A percentile compares a stretch with the other conserved stretches of the same genome.
Conservation (phyloP, 2,888 invertebrate species). For the Pyrrhosoma nymphula region DNA sequence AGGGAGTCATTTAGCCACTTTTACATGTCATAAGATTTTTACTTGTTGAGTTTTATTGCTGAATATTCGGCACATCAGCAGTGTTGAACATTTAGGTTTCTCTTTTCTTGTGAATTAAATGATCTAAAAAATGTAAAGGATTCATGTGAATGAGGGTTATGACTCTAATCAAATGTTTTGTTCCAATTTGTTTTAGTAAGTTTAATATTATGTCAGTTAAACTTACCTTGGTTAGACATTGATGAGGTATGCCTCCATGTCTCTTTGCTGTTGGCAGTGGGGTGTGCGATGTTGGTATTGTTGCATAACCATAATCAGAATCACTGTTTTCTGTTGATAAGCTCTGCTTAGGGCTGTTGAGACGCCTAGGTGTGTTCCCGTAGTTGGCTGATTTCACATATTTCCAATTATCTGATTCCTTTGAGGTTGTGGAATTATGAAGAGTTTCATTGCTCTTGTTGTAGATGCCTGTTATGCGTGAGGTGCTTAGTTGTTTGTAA, state of each 20-base stretch:
- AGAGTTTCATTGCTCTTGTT: neutral
- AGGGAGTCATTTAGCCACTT: too few relatives aligned
- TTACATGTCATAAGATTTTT: too few relatives aligned
- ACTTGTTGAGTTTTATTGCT: too few relatives aligned
- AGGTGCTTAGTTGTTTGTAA: neutral
- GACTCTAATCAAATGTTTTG: too few relatives aligned
- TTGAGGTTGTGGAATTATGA: neutral
- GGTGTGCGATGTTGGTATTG: conserved; percentile 80
- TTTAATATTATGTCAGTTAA: neutral
- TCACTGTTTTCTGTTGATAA: conserved; percentile 76
- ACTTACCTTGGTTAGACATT: conserved; percentile 50
- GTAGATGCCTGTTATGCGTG: neutral
- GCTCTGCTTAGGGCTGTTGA: conserved; percentile 30
- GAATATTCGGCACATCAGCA: too few relatives aligned
- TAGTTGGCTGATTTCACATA: neutral
- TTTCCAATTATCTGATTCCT: conserved; percentile 13
- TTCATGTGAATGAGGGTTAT: too few relatives aligned
- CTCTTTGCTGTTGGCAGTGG: conserved; percentile 79
- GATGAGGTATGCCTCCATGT: conserved; percentile 50
- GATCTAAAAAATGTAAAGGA: too few relatives aligned
- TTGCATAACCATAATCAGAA: conserved; percentile 83
- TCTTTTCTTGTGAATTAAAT: too few relatives aligned
- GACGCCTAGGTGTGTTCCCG: conserved; percentile 29
- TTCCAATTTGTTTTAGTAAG: neutral
- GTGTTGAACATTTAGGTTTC: too few relatives aligned